Evolutionary conservation across 2,797 vertebrate species (phyloP).

Genomic region (Phoxinus dragarum): DNA sequence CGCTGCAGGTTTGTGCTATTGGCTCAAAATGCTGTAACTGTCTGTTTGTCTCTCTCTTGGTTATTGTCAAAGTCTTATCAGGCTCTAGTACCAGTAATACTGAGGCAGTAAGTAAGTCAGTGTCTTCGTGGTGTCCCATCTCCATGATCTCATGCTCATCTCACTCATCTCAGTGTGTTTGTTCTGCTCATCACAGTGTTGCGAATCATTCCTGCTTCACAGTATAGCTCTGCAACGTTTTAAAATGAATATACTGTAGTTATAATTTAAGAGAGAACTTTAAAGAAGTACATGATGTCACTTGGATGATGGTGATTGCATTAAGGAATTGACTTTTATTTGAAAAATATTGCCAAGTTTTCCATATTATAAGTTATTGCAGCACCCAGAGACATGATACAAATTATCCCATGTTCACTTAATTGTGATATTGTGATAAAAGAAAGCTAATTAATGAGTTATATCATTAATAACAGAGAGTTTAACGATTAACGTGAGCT

Average conservation of each 20-base stretch:
- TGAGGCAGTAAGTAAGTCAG: conserved; percentile 46
- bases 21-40: conserved; percentile 25
- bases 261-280: background rate
- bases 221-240: background rate
- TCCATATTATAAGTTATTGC: background rate
- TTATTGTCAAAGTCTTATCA: conserved; percentile 47
- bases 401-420: background rate
- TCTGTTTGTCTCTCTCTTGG: conserved; percentile 48
- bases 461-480: background rate
- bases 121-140: conserved; percentile 21
- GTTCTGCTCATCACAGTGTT: conserved; percentile 48
- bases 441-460: background rate
- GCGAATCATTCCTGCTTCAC: conserved; percentile 13
- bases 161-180: conserved; percentile 26
- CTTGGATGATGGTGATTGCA: background rate
- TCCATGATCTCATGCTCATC: conserved; percentile 31
- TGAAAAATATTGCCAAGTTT: background rate
- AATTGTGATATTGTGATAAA: background rate
- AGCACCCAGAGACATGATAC: background rate
- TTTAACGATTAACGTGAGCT: background rate
- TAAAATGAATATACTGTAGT: background rate
- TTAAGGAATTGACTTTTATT: background rate
- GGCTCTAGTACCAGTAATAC: conserved; percentile 37
- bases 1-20: conserved; percentile 9
- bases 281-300: background rate